Evolutionary conservation across 2,888 invertebrate genomes (phyloP), one percentile per base, ranked within the genome.

Genomic region (Crematogaster levior): DNA sequence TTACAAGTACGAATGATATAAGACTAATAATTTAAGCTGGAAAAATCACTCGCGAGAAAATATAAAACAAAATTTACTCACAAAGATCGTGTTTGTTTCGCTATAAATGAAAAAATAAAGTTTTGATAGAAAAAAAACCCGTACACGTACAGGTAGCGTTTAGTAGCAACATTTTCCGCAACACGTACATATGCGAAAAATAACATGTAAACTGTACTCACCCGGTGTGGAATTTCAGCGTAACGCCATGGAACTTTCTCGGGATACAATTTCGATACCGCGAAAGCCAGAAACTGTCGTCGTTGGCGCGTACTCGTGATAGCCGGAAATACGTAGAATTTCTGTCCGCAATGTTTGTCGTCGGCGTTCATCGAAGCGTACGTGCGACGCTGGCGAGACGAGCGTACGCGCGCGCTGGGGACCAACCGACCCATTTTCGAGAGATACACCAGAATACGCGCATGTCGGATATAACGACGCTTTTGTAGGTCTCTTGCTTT

Each of bases 341-440:
- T 79, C 77, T 72, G 56, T 79, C 56, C 34, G 70, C 77, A 79
- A 72, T 72, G 77, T 79, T 79, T 79, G 77, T 66, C 77, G 77
- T 70, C 53, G 77, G 40, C 72, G 77, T 77, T 77, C 77, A 77
- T 70, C 73, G 77, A 48, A 72, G 72, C 56, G 30, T 30, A 75
- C 40, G 53, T 27, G 72, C 72, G n/a, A n/a, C 46, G 34, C 15
- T 24, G 40, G 15, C 58, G 37, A 51, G 65, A 65, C 74, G 37
- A 65, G 66, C 24, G 74, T 75, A 40, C 40, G 30, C 21, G 56
- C 30, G 51, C 70, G 18, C 30, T 21, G 12, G 18, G 70, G 72
- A 70, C 72, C 77, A 12, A 77, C 72, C 70, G 56, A 72, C 72
- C 77, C 73, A 70, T 79, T 79, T 79, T 79, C 77, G 56, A 18